phyloP scores from a whole-genome alignment of 1,140 invertebrate genomes.

The Drosophila micromelanica region DNA sequence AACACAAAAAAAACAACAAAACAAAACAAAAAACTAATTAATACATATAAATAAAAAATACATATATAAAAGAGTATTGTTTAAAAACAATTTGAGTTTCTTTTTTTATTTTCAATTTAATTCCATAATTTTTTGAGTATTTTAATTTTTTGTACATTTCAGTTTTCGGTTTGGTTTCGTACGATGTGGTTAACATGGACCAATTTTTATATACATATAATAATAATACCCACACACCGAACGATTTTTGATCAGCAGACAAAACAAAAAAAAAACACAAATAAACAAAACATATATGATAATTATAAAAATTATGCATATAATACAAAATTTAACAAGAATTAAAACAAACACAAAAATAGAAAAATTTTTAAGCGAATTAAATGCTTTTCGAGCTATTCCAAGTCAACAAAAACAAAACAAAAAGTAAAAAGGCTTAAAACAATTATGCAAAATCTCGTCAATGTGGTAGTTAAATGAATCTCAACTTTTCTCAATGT shows the following conservation, averaged over 20 bases:
- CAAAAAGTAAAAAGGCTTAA: conserved; percentile 46
- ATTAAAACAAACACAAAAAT: conserved; percentile 42
- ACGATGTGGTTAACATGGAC: conserved; percentile 80
- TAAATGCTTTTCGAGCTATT: conserved; percentile 63
- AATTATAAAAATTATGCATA: conserved; percentile 54
- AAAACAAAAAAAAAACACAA: conserved; percentile 27
- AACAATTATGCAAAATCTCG: conserved; percentile 63
- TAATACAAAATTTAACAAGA: conserved; percentile 41
- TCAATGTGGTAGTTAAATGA: conserved; percentile 83
- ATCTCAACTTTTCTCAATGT: conserved; percentile 83
- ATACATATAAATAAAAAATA: conserved; percentile 73
- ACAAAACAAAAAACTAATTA: conserved; percentile 66
- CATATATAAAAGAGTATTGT: conserved; percentile 67
- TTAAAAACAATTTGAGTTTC: conserved; percentile 59
- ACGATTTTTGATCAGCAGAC: conserved; percentile 33
- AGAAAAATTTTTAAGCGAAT: conserved; percentile 76
- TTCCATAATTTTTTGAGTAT: conserved; percentile 2
- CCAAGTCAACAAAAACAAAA: conserved; percentile 31
- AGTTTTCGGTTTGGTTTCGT: conserved; percentile 39
- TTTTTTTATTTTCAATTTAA: conserved; percentile 7
- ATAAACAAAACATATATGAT: conserved; percentile 48
- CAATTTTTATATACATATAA: conserved; percentile 67
- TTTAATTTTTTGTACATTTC: conserved; percentile 15
- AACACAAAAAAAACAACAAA: conserved; percentile 47
- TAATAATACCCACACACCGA: conserved; percentile 46